Percentiles rank a stretch among this genome's conserved stretches.
These are phyloP conservation scores for Agelas oroides DNA, from an alignment of 37 sponge, comb jelly and placozoan species.

Conservation along the genomic window DNA sequence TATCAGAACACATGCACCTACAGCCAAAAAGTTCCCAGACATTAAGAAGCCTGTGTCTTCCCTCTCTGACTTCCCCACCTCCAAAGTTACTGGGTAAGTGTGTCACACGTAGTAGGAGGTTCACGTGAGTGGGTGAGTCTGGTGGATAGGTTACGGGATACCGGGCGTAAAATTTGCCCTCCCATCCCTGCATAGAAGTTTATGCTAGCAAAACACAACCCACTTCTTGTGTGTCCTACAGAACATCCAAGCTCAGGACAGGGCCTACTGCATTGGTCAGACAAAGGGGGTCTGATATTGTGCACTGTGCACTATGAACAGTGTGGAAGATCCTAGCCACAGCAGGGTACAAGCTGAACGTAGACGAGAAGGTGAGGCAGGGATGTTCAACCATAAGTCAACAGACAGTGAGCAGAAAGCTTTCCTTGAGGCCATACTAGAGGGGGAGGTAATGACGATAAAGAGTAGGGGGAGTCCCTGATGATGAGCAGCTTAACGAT, in stretches of 20 bases:
- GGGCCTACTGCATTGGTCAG: constrained; percentile 99
- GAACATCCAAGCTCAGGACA: constrained; percentile 98
- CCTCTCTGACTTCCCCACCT: too few species aligned
- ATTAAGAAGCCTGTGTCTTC: too few species aligned
- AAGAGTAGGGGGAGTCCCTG: constrained; percentile 94
- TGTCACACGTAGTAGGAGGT: too few species aligned
- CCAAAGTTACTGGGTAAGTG: too few species aligned
- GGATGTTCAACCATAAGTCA: constrained; percentile 99
- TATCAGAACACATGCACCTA: too few species aligned
- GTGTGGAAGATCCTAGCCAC: constrained; percentile 99
- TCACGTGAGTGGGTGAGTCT: too few species aligned
- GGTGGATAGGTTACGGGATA: too few species aligned
- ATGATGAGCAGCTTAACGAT: constrained; percentile 92
- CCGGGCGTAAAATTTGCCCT: too few species aligned
- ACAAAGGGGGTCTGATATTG: constrained; percentile 94
- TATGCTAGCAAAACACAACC: too few species aligned
- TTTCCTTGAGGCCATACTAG: constrained; percentile 93
- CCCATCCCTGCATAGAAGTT: too few species aligned
- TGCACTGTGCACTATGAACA: constrained; percentile 96
- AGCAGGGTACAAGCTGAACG: constrained; percentile 96
- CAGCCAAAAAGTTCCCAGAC: too few species aligned
- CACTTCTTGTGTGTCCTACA: not conserved
- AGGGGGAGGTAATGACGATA: constrained; percentile 81
- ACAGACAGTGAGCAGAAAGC: constrained; percentile 88
- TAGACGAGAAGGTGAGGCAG: constrained; percentile 99